Evolutionary conservation across 1,140 invertebrate genomes (phyloP).

Genomic region (Tetramorium simillimum): DNA sequence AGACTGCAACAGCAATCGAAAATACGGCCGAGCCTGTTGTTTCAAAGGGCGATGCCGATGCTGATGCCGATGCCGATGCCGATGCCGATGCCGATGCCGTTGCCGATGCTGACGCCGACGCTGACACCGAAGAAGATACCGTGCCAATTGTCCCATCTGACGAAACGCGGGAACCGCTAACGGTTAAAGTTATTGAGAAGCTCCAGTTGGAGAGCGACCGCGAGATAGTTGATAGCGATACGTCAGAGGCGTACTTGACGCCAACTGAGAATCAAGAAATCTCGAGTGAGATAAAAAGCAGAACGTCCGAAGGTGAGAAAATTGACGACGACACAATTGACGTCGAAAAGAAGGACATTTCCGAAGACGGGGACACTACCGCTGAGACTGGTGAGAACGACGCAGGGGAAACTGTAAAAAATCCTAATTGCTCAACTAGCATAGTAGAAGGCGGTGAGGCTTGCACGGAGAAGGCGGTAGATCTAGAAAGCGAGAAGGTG

Average conservation of each 20-base stretch:
- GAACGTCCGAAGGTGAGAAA: conserved; percentile 61
- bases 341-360: conserved; percentile 5
- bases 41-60: neutral
- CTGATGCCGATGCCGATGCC: conserved; percentile 12
- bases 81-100: conserved; percentile 37
- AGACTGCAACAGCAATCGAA: conserved; percentile 57
- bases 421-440: conserved; percentile 83
- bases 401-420: conserved; percentile 70
- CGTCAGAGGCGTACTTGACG: conserved; percentile 87
- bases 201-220: conserved; percentile 75
- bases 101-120: conserved; percentile 15
- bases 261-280: conserved; percentile 86
- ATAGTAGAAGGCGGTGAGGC: conserved; percentile 76
- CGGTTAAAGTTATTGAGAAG: conserved; percentile 70
- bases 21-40: conserved; percentile 12
- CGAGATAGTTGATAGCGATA: conserved; percentile 85
- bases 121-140: conserved; percentile 37
- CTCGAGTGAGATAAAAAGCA: conserved; percentile 70
- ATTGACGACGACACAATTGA: conserved; percentile 21
- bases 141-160: conserved; percentile 21
- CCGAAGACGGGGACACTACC: conserved; percentile 25
- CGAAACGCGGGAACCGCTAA: conserved; percentile 60
- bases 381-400: conserved; percentile 57
- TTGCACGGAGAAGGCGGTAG: conserved; percentile 63
- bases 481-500: conserved; percentile 69